Evolutionary conservation across 2,888 invertebrate species (phyloP).

Genomic region (Hydropsyche betteni): DNA sequence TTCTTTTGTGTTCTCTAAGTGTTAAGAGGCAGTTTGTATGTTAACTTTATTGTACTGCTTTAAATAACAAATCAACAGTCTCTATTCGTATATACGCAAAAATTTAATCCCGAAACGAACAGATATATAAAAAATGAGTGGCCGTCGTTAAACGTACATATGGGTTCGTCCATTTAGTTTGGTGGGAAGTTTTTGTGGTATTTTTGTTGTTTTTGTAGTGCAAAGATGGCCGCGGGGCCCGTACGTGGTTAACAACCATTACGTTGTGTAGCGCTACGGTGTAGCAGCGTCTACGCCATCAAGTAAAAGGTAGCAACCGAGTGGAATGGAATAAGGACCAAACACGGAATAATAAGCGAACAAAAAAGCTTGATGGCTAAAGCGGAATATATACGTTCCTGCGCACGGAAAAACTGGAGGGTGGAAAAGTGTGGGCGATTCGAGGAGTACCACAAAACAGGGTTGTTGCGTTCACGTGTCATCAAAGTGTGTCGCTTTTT

Average conservation of each 20-base stretch:
- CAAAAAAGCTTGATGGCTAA: slow-evolving; percentile 49
- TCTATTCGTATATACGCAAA: too few relatives aligned
- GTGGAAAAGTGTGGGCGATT: slow-evolving; percentile 4
- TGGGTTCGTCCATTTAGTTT: too few relatives aligned
- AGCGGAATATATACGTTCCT: slow-evolving; percentile 22
- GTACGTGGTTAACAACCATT: slow-evolving; percentile 47
- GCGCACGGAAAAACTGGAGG: neutral
- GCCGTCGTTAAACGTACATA: too few relatives aligned
- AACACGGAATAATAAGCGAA: slow-evolving; percentile 49
- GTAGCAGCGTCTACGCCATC: slow-evolving; percentile 34
- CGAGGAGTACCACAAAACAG: neutral
- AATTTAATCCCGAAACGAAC: too few relatives aligned
- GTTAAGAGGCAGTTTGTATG: slow-evolving; percentile 47
- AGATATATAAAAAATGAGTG: too few relatives aligned
- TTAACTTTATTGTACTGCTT: slow-evolving; percentile 45
- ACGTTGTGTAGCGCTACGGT: slow-evolving; percentile 25
- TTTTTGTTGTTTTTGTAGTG: neutral
- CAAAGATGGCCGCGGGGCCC: slow-evolving; percentile 32
- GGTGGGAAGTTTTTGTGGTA: too few relatives aligned
- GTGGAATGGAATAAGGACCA: slow-evolving; percentile 48
- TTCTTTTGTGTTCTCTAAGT: slow-evolving; percentile 39
- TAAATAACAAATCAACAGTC: slow-evolving; percentile 44
- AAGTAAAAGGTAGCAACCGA: slow-evolving; percentile 45
- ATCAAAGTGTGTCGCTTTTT: too few relatives aligned
- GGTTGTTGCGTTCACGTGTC: neutral